Percentiles rank a stretch among this genome's conserved stretches.
Conservation (phyloP, 2,797 vertebrate species). For the Xyrichtys novacula region DNA sequence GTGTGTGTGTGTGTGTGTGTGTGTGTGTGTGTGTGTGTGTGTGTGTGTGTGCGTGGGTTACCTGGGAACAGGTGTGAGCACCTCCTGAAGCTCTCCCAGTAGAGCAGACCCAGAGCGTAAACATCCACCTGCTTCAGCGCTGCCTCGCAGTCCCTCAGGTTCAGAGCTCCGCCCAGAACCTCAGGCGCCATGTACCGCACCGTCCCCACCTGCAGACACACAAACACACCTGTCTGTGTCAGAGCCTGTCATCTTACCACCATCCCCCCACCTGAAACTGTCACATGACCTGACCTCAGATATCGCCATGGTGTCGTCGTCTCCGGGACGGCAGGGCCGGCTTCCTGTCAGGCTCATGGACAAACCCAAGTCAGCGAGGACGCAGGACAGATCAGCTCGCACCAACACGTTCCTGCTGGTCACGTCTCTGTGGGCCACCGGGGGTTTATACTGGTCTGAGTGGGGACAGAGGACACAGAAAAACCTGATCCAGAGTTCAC, state of each 20-base stretch:
- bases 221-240: background rate
- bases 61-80: constrained; percentile 95
- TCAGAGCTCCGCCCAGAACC: constrained; percentile 95
- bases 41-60: constrained; percentile 12
- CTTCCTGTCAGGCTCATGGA: constrained; percentile 94
- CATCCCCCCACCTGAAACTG: background rate
- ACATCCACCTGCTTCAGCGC: constrained; percentile 98
- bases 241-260: no score
- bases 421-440: constrained; percentile 94
- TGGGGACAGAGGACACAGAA: background rate
- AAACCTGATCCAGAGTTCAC: no score
- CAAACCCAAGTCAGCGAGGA: constrained; percentile 94
- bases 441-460: constrained; percentile 93
- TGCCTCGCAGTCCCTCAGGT: constrained; percentile 94
- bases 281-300: constrained; percentile 87
- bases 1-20: no score
- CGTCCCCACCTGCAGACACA: constrained; percentile 88
- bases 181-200: constrained; percentile 97
- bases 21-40: no score
- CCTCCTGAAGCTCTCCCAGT: constrained; percentile 98
- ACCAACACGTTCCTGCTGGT: constrained; percentile 96
- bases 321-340: constrained; percentile 88
- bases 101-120: constrained; percentile 95
- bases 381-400: constrained; percentile 91
- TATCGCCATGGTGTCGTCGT: constrained; percentile 94